Percentiles rank a stretch among this genome's conserved stretches.
phyloP scores from a whole-genome alignment of 2,888 invertebrate species.

The Chrysotoxum bicinctum region DNA sequence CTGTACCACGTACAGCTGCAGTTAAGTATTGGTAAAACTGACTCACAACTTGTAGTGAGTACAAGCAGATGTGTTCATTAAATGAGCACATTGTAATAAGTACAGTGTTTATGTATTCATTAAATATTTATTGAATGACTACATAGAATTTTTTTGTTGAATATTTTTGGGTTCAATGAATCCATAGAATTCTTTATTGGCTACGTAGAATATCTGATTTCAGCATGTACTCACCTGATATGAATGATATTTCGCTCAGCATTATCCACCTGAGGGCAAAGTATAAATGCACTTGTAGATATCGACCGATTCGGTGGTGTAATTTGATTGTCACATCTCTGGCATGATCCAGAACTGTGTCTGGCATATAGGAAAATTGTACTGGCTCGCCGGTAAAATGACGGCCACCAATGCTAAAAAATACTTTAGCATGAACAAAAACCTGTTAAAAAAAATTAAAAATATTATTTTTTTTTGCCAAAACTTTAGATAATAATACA shows the following conservation, averaged over 20 bases:
- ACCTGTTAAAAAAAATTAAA: constrained; percentile 83
- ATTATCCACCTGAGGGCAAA: constrained; percentile 92
- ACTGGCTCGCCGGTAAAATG: constrained; percentile 88
- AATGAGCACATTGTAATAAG: too few species aligned
- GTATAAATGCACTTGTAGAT: constrained; percentile 89
- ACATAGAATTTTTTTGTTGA: too few species aligned
- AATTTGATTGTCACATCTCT: constrained; percentile 91
- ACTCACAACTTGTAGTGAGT: too few species aligned
- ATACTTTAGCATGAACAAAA: constrained; percentile 89
- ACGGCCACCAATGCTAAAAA: constrained; percentile 88
- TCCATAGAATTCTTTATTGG: too few species aligned
- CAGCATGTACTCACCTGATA: constrained; percentile 84
- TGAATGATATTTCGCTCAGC: constrained; percentile 92
- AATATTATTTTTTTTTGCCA: neutral
- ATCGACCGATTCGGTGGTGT: constrained; percentile 88
- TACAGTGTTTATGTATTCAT: too few species aligned
- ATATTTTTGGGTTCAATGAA: too few species aligned
- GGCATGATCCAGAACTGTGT: constrained; percentile 88
- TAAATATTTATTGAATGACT: too few species aligned
- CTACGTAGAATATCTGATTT: neutral
- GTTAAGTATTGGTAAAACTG: too few species aligned
- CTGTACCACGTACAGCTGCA: too few species aligned
- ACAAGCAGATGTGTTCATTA: too few species aligned
- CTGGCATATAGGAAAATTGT: constrained; percentile 89
- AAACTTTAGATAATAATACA: neutral